Conservation (phyloP, 1,140 invertebrate species). For the Laupala kohalensis region DNA sequence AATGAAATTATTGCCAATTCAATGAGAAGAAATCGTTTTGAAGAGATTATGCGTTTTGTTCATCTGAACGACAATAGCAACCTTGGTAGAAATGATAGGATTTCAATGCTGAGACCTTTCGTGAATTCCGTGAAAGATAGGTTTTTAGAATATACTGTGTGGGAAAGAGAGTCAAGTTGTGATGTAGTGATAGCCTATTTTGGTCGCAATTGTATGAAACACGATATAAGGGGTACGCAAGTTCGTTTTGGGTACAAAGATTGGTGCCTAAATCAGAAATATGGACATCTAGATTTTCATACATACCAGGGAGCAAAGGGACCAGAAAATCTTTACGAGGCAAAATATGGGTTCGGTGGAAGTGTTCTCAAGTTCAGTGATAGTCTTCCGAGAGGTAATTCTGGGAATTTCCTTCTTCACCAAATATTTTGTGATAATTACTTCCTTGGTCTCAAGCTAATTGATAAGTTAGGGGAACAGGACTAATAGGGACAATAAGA, state of each 20-base stretch:
- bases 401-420: no score
- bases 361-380: no score
- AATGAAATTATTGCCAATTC: not conserved
- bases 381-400: no score
- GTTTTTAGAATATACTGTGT: not conserved
- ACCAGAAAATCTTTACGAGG: no score
- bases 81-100: not conserved
- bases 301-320: not conserved
- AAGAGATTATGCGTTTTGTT: not conserved
- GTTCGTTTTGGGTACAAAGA: constrained; percentile 19
- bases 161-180: not conserved
- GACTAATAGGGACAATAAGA: no score
- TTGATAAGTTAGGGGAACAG: no score
- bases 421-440: no score
- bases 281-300: not conserved
- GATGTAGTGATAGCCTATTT: not conserved
- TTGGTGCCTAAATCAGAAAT: constrained; percentile 2
- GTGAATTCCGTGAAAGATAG: not conserved
- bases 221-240: constrained; percentile 17
- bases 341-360: no score
- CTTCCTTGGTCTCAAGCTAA: no score
- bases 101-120: constrained; percentile 17
- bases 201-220: not conserved
- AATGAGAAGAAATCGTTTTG: constrained; percentile 3
- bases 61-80: not conserved